Base-by-base conservation (phyloP, 2,797 vertebrate species). In the Nasua narica region DNA sequence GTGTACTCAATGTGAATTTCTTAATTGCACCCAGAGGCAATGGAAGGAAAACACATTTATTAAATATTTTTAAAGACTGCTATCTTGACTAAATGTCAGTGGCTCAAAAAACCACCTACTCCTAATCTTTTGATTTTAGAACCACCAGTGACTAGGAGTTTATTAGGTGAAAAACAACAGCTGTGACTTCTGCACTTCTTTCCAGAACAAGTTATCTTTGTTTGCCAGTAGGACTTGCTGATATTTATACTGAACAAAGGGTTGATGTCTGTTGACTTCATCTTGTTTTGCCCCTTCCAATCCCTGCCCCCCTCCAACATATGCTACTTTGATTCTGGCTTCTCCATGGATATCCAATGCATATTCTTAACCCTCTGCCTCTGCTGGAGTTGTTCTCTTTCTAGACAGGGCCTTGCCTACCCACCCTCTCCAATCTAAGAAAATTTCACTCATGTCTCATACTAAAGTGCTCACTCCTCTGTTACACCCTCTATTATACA, bases 11-110 rank as follows among this genome's bases (percentile, higher is more conserved):
- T 93, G 27, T 43, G 11, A 70, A 90, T 78, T 90, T 81, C 52
- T 92, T 91, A 94, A 94, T 35, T 84, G 79, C 16, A 77, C 48
- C 35, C 48, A 94, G 92, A 97, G 95, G 48, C 40, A 96, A 87
- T 69, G 62, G 56, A 82, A 97, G 29, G 40, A 94, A 54, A 86
- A 84, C 25, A 79, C 5, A 82, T 52, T 94, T 96, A 40, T 74
- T 82, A 52, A 87, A 91, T 62, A 91, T 58, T 96, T 87, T 91
- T 60, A 19, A 95, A 89, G 18, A 90, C 19, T 40, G 35, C 32
- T 90, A 13, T 91, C 50, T 92, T 72, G 27, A 92, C 15, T 87
- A 25, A 46, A 46, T 32, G 8, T 65, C 69, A 46, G 32, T 54
- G 48, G 4, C 56, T 79, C 7, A 72, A 60, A 88, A 72, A 69